A percentile compares a stretch with the other conserved stretches of the same genome.
These are phyloP conservation scores for Hyaena hyaena DNA, from an alignment of 2,113 vertebrate genomes.

Conservation along the genomic window DNA sequence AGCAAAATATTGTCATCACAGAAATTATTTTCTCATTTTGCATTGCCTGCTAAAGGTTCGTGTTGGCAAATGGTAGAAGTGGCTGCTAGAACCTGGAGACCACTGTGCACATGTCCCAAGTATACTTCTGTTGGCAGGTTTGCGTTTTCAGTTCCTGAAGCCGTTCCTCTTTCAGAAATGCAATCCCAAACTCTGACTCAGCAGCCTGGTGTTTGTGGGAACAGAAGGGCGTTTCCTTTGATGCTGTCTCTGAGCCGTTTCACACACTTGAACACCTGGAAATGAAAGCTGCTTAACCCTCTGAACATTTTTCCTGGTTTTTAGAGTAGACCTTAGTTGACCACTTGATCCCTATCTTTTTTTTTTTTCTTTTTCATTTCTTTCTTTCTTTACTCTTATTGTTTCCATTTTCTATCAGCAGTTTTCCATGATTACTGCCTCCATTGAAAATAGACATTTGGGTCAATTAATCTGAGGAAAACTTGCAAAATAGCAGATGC, in stretches of 20 bases:
- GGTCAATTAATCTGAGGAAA: neutral
- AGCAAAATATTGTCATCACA: neutral
- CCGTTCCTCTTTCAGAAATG: neutral
- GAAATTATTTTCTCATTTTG: neutral
- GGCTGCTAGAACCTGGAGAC: neutral
- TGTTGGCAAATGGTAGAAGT: neutral
- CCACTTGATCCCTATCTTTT: neutral
- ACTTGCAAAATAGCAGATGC: neutral
- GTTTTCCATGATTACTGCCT: neutral
- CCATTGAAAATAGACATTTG: neutral
- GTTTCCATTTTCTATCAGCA: neutral
- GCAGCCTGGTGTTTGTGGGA: neutral
- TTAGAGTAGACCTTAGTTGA: neutral
- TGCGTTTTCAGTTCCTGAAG: conserved; percentile 28
- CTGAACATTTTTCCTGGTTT: neutral
- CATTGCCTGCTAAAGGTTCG: neutral
- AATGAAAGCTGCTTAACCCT: neutral
- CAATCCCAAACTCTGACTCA: neutral
- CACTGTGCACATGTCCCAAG: neutral
- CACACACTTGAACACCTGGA: neutral
- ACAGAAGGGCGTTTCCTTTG: neutral
- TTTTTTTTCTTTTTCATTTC: neutral
- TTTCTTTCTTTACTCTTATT: neutral
- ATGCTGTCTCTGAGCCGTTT: conserved; percentile 4
- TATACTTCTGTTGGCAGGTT: neutral